phyloP scores from a whole-genome alignment of 1,140 invertebrate genomes.

The Ips typographus region DNA sequence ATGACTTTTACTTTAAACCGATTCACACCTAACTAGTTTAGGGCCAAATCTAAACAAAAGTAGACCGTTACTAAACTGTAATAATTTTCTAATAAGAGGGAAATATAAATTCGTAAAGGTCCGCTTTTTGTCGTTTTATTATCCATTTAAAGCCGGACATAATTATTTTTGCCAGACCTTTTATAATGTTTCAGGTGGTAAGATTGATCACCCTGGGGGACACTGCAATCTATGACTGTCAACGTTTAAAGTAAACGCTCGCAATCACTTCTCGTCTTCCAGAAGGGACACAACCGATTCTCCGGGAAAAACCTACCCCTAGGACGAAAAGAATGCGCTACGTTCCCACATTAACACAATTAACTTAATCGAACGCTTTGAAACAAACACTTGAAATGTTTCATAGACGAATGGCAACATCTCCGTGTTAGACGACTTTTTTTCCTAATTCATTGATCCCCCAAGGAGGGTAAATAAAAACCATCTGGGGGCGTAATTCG shows the following conservation, averaged over 20 bases:
- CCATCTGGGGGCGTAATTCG: slow-evolving; percentile 12
- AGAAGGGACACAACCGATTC: slow-evolving; percentile 27
- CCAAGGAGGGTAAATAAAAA: background rate
- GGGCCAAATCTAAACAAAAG: too few relatives aligned
- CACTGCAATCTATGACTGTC: slow-evolving; percentile 37
- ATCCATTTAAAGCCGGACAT: slow-evolving; percentile 25
- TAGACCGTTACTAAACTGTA: too few relatives aligned
- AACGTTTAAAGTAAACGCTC: slow-evolving; percentile 37
- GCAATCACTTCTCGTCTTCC: slow-evolving; percentile 36
- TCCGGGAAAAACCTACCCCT: slow-evolving; percentile 2
- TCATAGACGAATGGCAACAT: too few relatives aligned
- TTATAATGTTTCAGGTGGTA: slow-evolving; percentile 33
- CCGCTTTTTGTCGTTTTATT: slow-evolving; percentile 29
- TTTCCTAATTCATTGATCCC: too few relatives aligned
- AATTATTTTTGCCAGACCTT: slow-evolving; percentile 29
- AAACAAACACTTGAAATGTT: too few relatives aligned
- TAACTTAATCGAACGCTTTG: background rate
- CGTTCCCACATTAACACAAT: slow-evolving; percentile 10
- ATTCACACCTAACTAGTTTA: too few relatives aligned
- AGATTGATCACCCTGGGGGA: slow-evolving; percentile 33
- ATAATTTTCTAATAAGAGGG: background rate
- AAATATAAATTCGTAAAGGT: slow-evolving; percentile 17
- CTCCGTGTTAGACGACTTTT: too few relatives aligned
- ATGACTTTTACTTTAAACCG: too few relatives aligned
- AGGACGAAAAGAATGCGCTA: background rate